Evolutionary conservation across 1,140 invertebrate species (phyloP).

Genomic region (Aphelinus atriplicis): DNA sequence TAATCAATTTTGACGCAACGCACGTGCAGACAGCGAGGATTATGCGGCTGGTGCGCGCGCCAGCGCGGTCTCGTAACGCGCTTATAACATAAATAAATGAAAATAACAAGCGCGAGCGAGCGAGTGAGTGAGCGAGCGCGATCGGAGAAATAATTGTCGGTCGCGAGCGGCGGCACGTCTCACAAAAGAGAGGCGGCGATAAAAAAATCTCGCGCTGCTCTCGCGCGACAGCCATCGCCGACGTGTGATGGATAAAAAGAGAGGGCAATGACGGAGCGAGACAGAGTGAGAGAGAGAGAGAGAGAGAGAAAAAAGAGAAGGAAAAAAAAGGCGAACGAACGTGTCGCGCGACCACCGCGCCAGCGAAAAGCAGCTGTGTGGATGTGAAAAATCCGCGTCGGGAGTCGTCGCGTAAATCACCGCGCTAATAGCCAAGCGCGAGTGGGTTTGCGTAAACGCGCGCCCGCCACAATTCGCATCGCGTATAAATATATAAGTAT

Average conservation of each 20-base stretch:
- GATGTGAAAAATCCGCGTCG: constrained; percentile 6
- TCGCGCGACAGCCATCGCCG: neutral
- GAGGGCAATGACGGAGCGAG: too few relatives aligned
- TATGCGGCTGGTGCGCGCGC: neutral
- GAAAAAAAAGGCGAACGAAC: too few relatives aligned
- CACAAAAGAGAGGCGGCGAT: neutral
- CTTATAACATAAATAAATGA: constrained; percentile 8
- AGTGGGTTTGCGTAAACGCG: constrained; percentile 15
- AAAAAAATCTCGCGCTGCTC: neutral
- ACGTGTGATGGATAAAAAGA: too few relatives aligned
- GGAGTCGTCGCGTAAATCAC: constrained; percentile 24
- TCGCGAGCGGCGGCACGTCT: neutral
- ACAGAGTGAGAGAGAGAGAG: neutral
- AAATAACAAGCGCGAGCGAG: neutral
- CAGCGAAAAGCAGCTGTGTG: too few relatives aligned
- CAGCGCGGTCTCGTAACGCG: neutral
- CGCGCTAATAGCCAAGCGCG: constrained; percentile 5
- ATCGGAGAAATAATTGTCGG: constrained; percentile 16
- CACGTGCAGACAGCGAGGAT: neutral
- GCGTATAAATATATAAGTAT: too few relatives aligned
- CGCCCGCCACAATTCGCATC: too few relatives aligned
- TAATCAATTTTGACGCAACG: neutral
- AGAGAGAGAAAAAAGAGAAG: too few relatives aligned
- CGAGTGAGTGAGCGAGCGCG: too few relatives aligned
- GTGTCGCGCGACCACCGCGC: too few relatives aligned